Evolutionary conservation across 1,140 invertebrate genomes (phyloP), one percentile per base, ranked within the genome.

Genomic region (Cydia splendana): DNA sequence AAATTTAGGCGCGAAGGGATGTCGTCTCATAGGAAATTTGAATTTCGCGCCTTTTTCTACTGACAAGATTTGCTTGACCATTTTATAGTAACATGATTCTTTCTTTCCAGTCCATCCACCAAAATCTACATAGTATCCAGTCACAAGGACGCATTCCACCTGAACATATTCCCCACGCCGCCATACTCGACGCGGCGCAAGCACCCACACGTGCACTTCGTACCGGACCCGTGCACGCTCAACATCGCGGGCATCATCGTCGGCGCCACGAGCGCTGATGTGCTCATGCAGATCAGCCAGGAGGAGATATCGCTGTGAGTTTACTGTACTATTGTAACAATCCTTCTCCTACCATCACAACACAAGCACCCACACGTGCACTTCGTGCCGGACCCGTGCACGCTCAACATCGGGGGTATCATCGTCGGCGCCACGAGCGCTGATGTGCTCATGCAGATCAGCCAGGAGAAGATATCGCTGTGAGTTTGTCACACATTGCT

Each of bases 161-260:
- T 96, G 75, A 94, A 95, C 28, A 94, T 98, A 0, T 98, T 96
- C 93, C 98, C 98, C 4, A 98, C 97, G 1, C 96, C 96, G 6
- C 95, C 97, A 7, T 96, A 95, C 82, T 78, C 88, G 77, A 85
- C 91, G 2, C 86, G 91, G 20, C 93, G 93, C 79, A 94, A 91
- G 48, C 94, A 94, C 84, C 75, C 93, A 10, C 96, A 96, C 86
- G 83, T 97, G 15, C 93, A 94, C 34, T 89, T 95, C 53, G 87
- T 96, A 76, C 95, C 97, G 0, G 98, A 99, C 94, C 98, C 98
- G 0, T 96, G 96, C 81, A 94, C 96, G 12, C 83, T 99, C 1
- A 94, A 95, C 82, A 94, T 99, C 48, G 95, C 96, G 79, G 97
- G 97, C 5, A 84, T 98, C 0, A 92, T 95, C 10, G 91, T 99